phyloP scores from a whole-genome alignment of 2,888 invertebrate genomes.

The Drosophila buzzatii region DNA sequence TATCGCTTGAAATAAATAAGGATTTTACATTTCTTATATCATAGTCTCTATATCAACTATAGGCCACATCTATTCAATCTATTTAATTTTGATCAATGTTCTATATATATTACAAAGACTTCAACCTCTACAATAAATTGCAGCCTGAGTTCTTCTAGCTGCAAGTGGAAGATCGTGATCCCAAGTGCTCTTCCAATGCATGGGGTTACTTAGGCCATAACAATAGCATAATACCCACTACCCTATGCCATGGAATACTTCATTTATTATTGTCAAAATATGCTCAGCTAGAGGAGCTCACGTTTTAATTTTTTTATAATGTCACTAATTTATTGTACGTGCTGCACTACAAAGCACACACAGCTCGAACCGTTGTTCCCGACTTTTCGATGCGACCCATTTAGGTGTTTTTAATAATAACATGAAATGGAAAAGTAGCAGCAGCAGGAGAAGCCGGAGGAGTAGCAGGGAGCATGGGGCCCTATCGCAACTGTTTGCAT shows the following conservation, averaged over 20 bases:
- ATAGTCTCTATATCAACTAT: not conserved
- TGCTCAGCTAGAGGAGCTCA: conserved; percentile 63
- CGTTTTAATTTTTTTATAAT: conserved; percentile 79
- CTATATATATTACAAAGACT: not conserved
- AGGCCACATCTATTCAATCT: not conserved
- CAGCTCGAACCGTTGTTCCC: conserved; percentile 19
- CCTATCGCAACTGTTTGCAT: conserved; percentile 59
- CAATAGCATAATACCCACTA: not conserved
- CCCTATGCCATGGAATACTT: conserved; percentile 31
- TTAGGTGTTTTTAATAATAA: conserved; percentile 77
- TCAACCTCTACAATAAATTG: not conserved
- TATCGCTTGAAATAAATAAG: not conserved
- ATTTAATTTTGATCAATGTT: not conserved
- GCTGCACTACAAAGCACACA: conserved; percentile 73
- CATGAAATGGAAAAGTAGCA: conserved; percentile 32
- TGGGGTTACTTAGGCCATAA: not conserved
- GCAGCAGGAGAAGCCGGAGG: not conserved
- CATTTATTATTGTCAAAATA: conserved; percentile 70
- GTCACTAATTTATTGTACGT: conserved; percentile 79
- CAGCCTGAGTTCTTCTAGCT: not conserved
- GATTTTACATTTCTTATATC: not conserved
- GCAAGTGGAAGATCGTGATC: not conserved
- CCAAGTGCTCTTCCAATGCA: not conserved
- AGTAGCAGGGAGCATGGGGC: not conserved
- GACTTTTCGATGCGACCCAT: conserved; percentile 64